Conservation (phyloP, 2,797 vertebrate species). For the Sebastes matsubarae region DNA sequence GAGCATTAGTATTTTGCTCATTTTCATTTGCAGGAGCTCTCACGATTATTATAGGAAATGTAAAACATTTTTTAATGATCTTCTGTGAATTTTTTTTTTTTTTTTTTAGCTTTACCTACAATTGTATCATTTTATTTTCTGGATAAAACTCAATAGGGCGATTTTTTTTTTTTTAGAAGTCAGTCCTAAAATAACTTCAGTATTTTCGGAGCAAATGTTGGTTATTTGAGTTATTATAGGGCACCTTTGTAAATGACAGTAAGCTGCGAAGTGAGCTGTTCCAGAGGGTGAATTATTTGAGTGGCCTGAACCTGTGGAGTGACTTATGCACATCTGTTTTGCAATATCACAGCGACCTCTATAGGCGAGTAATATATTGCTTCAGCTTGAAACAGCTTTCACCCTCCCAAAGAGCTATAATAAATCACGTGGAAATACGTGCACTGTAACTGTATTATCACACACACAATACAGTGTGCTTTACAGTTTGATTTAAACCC, state of each 20-base stretch:
- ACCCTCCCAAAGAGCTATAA: constrained; percentile 13
- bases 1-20: background rate
- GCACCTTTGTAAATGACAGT: constrained; percentile 28
- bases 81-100: background rate
- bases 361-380: constrained; percentile 59
- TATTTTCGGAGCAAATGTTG: background rate
- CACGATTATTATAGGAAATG: background rate
- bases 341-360: constrained; percentile 86
- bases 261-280: constrained; percentile 46
- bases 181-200: background rate
- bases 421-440: constrained; percentile 37
- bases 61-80: background rate
- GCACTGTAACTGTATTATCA: constrained; percentile 4
- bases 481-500: constrained; percentile 24
- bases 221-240: background rate
- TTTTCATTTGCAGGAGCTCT: background rate
- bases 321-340: constrained; percentile 55
- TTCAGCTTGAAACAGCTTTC: background rate
- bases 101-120: background rate
- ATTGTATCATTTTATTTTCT: background rate
- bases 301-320: constrained; percentile 65
- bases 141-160: background rate
- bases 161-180: background rate
- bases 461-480: background rate
- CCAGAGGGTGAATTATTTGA: constrained; percentile 31